phyloP scores from a whole-genome alignment of 2,888 invertebrate genomes.

The Spilarctia lutea region DNA sequence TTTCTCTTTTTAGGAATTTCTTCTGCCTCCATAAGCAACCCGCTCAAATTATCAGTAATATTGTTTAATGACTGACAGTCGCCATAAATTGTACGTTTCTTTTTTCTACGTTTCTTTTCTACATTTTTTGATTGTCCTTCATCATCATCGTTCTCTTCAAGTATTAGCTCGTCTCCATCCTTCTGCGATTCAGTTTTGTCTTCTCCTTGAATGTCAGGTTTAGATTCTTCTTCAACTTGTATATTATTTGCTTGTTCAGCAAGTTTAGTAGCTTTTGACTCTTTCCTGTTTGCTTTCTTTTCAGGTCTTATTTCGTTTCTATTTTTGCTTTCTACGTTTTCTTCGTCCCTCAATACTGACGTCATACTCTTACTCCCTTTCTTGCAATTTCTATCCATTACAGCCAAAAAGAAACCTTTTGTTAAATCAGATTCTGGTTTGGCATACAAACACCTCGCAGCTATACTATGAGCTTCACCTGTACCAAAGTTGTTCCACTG shows the following conservation, averaged over 20 bases:
- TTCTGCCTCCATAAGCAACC: background rate
- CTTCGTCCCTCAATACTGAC: background rate
- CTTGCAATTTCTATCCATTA: conserved; percentile 90
- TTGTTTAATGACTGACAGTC: conserved; percentile 2
- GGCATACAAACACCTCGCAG: conserved; percentile 92
- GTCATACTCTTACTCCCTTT: conserved; percentile 64
- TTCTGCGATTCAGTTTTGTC: conserved; percentile 23
- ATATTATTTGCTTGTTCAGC: background rate
- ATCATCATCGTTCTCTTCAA: background rate
- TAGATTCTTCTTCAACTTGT: conserved; percentile 24
- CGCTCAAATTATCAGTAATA: conserved; percentile 11
- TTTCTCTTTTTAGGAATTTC: conserved; percentile 4
- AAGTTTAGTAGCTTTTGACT: background rate
- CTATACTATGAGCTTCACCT: conserved; percentile 88
- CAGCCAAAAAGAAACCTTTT: conserved; percentile 98
- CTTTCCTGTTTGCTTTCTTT: background rate
- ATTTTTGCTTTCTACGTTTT: conserved; percentile 45
- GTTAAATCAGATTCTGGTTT: conserved; percentile 92
- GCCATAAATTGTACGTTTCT: conserved; percentile 36
- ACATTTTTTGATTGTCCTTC: background rate
- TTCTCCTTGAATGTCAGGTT: background rate
- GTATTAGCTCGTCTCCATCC: background rate
- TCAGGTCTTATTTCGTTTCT: background rate
- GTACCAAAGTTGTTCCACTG: conserved; percentile 91
- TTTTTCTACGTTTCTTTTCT: conserved; percentile 29